Evolutionary conservation across 2,888 invertebrate genomes (phyloP), one percentile per base, ranked within the genome.

Genomic region (Erynnis tages): DNA sequence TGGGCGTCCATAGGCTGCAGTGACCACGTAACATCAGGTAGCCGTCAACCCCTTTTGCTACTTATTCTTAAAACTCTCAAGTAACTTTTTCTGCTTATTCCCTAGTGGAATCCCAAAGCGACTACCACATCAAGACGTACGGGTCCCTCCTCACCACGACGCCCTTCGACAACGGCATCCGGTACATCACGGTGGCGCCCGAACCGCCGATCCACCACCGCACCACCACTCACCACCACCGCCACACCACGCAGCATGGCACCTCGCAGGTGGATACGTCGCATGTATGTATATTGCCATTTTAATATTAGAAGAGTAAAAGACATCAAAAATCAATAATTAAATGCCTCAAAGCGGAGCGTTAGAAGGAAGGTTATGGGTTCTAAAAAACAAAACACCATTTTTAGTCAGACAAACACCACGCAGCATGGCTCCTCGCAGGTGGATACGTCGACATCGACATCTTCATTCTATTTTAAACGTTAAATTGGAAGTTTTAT

Each of bases 21-120:
- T n/a, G n/a, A n/a, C n/a, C n/a, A n/a, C n/a, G n/a, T n/a, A n/a
- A n/a, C n/a, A n/a, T n/a, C n/a, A n/a, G n/a, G n/a, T n/a, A n/a
- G n/a, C n/a, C n/a, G n/a, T n/a, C n/a, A n/a, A n/a, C n/a, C n/a
- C n/a, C n/a, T n/a, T n/a, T n/a, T n/a, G n/a, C n/a, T n/a, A n/a
- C n/a, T n/a, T n/a, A n/a, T n/a, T n/a, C n/a, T n/a, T n/a, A n/a
- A n/a, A n/a, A n/a, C n/a, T n/a, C n/a, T n/a, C n/a, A 6, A 6
- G 2, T 27, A 27, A 30, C 3, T 5, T 30, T 17, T 19, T 17
- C n/a, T 8, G 23, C 34, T n/a, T 37, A 16, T 19, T 32, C 91
- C 91, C 8, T 86, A 96, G 96, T 96, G 72, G 96, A 96, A 82
- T 94, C 96, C 8, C 96, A 97, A 82, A 95, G 95, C 76, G 96